Conservation (phyloP, 2,113 vertebrate genomes). For the Plecturocebus donacophilus region DNA sequence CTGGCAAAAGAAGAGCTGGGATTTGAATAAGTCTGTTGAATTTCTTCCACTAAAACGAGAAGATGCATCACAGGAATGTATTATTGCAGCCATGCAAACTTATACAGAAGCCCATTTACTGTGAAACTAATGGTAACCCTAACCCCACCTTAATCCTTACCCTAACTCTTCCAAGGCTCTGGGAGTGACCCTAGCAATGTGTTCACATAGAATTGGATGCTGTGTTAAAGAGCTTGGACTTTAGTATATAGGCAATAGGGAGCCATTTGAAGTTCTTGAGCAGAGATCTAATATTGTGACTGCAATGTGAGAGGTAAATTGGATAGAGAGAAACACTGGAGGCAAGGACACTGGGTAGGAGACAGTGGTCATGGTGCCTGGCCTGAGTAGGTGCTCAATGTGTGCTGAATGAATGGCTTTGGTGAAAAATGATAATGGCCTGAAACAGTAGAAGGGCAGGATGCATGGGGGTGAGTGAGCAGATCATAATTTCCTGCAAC, state of each 20-base stretch:
- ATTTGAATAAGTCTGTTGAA: background rate
- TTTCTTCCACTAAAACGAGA: background rate
- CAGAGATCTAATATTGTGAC: background rate
- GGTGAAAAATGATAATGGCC: background rate
- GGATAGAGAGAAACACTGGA: background rate
- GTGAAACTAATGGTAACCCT: background rate
- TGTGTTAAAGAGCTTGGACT: background rate
- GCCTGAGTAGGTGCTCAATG: background rate
- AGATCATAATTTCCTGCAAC: background rate
- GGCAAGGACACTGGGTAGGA: background rate
- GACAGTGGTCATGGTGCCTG: background rate
- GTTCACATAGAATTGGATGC: too few species aligned
- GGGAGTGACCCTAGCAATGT: background rate
- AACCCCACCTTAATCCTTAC: background rate
- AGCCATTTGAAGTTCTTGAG: background rate
- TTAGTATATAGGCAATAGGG: background rate
- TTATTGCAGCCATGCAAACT: background rate
- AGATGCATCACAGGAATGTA: background rate
- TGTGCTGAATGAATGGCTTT: background rate
- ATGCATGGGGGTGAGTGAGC: too few species aligned
- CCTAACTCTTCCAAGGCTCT: background rate
- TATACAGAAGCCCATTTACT: background rate
- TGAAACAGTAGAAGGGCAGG: background rate
- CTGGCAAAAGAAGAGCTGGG: background rate
- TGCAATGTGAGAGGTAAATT: background rate